phyloP scores from a whole-genome alignment of 2,797 vertebrate genomes.

The Bovichtus diacanthus region DNA sequence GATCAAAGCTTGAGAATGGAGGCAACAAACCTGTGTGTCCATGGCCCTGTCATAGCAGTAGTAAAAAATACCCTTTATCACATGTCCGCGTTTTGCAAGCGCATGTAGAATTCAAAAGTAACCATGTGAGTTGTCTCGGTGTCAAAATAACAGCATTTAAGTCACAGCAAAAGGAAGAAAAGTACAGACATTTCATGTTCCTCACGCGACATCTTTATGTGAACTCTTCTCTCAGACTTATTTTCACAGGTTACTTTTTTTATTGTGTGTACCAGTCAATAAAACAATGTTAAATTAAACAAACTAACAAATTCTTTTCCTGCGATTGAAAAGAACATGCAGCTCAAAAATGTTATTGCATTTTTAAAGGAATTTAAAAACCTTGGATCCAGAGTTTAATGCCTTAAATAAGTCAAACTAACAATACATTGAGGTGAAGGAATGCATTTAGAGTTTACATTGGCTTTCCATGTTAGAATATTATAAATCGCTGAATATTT shows the following conservation, averaged over 20 bases:
- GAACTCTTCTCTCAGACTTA: slow-evolving; percentile 10
- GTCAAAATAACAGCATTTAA: slow-evolving; percentile 25
- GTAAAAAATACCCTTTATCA: slow-evolving; percentile 61
- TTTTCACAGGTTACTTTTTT: background rate
- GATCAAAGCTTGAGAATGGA: slow-evolving; percentile 71
- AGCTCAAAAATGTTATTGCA: background rate
- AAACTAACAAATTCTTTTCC: background rate
- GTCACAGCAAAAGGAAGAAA: background rate
- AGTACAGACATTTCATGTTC: slow-evolving; percentile 3
- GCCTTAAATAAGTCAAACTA: background rate
- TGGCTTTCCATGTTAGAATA: background rate
- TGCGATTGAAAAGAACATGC: slow-evolving; percentile 16
- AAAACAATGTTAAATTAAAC: slow-evolving; percentile 1
- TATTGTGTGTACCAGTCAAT: slow-evolving; percentile 8
- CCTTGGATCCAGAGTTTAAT: background rate
- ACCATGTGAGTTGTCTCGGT: slow-evolving; percentile 2
- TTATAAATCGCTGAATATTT: slow-evolving; percentile 36
- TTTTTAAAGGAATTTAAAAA: background rate
- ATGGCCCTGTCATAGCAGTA: slow-evolving; percentile 68
- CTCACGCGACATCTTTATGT: background rate
- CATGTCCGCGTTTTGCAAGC: slow-evolving; percentile 31
- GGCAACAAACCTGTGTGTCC: slow-evolving; percentile 62
- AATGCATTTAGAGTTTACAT: background rate
- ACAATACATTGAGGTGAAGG: background rate
- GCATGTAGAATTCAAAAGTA: slow-evolving; percentile 9